phyloP scores from a whole-genome alignment of 1,140 invertebrate genomes.

The Heliconius hewitsoni region DNA sequence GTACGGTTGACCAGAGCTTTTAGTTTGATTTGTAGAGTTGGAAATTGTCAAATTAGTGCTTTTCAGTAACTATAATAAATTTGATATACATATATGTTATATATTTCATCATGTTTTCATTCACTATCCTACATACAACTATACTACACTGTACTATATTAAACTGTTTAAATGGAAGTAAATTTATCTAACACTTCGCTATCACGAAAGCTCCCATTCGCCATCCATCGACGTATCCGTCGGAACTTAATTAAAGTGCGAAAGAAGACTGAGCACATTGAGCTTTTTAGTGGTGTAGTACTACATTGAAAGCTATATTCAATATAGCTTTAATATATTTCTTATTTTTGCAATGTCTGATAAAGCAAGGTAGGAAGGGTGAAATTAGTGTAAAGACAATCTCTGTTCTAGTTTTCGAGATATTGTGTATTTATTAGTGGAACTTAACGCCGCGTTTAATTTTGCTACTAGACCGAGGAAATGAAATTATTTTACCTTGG shows the following conservation, averaged over 20 bases:
- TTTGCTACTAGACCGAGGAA: background rate
- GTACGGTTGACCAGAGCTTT: no score
- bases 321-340: background rate
- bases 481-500: background rate
- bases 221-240: conserved; percentile 37
- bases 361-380: no score
- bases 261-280: conserved; percentile 36
- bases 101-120: no score
- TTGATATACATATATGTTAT: no score
- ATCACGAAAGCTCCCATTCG: conserved; percentile 17
- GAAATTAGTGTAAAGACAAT: no score
- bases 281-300: background rate
- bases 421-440: background rate
- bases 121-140: background rate
- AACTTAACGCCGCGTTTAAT: background rate
- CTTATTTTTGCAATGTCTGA: background rate
- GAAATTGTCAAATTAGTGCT: no score
- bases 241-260: conserved; percentile 42
- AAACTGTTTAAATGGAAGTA: conserved; percentile 9
- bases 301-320: background rate
- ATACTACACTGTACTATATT: background rate
- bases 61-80: no score
- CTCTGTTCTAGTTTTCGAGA: background rate
- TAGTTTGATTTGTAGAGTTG: no score
- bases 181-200: conserved; percentile 9